Evolutionary conservation across 1,140 invertebrate species (phyloP).

Genomic region (Drosophila cardini): DNA sequence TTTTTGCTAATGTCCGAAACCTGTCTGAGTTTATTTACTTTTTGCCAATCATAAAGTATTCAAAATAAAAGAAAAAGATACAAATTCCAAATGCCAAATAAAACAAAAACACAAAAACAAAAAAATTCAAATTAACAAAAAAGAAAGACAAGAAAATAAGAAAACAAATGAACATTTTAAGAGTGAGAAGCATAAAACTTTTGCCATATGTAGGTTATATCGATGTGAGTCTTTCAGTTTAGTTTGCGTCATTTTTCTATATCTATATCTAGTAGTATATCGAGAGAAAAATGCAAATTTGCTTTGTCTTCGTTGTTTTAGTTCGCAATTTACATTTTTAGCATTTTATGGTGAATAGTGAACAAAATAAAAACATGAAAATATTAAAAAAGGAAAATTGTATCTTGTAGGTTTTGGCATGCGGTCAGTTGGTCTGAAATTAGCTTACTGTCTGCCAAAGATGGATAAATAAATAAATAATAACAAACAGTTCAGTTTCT

Average conservation of each 20-base stretch:
- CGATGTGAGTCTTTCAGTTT: constrained; percentile 22
- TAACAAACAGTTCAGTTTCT: constrained; percentile 18
- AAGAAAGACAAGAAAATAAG: constrained; percentile 4
- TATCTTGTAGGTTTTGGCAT: constrained; percentile 22
- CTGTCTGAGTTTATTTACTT: constrained; percentile 36
- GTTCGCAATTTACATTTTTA: constrained; percentile 31
- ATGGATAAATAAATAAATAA: constrained; percentile 43
- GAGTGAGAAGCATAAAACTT: constrained; percentile 14
- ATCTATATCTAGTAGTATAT: not conserved
- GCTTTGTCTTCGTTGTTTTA: constrained; percentile 17
- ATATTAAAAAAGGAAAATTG: constrained; percentile 1
- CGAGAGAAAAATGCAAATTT: constrained; percentile 42
- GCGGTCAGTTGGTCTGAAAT: constrained; percentile 31
- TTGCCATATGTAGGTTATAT: constrained; percentile 42
- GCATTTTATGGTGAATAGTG: not conserved
- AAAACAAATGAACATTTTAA: constrained; percentile 18
- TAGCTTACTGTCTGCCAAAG: constrained; percentile 31
- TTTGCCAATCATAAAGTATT: constrained; percentile 22
- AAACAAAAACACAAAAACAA: constrained; percentile 7
- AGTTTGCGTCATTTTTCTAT: constrained; percentile 50
- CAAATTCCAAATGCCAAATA: constrained; percentile 32
- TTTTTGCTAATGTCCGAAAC: constrained; percentile 24
- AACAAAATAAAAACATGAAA: constrained; percentile 6
- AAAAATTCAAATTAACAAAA: not conserved
- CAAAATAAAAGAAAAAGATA: constrained; percentile 3